A percentile compares a stretch with the other conserved stretches of the same genome.
Evolutionary conservation across 1,140 invertebrate genomes (phyloP).

Genomic region (Oscheius sp.): DNA sequence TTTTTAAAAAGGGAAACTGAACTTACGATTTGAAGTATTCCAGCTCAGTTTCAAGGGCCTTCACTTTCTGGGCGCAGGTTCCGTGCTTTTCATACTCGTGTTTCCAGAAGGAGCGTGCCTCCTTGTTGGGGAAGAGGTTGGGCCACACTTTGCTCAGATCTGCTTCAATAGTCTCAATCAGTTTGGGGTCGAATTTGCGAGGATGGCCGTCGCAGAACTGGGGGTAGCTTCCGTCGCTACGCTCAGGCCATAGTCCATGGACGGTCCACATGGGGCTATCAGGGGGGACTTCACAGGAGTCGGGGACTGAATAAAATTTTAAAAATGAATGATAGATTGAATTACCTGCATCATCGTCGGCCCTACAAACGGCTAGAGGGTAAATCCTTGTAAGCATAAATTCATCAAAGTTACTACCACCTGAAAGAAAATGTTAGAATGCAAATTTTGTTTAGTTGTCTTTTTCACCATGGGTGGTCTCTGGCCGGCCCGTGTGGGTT

Average conservation of each 20-base stretch:
- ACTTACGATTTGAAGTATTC: constrained; percentile 21
- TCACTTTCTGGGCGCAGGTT: constrained; percentile 21
- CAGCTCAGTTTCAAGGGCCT: constrained; percentile 3
- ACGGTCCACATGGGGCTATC: constrained; percentile 17
- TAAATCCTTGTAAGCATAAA: constrained; percentile 25
- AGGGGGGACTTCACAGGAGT: constrained; percentile 27
- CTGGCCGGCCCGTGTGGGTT: no score
- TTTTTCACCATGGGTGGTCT: no score
- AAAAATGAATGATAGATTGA: background rate
- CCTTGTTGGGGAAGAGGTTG: constrained; percentile 19
- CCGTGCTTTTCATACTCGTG: constrained; percentile 34
- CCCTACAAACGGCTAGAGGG: constrained; percentile 24
- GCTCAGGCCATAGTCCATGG: constrained; percentile 31
- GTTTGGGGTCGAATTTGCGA: constrained; percentile 14
- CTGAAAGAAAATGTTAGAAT: background rate
- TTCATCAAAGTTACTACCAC: constrained; percentile 17
- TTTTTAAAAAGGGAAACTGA: background rate
- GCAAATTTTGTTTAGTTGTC: no score
- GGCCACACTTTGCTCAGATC: background rate
- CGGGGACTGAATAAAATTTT: constrained; percentile 19
- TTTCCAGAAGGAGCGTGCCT: constrained; percentile 18
- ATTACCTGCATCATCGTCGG: constrained; percentile 24
- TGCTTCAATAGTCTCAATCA: constrained; percentile 14
- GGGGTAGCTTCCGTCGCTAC: constrained; percentile 18
- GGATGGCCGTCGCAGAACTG: constrained; percentile 22